Percentiles rank a stretch among this genome's conserved stretches.
Conservation (phyloP, 2,113 vertebrate species). For the Prietella phreatophila region DNA sequence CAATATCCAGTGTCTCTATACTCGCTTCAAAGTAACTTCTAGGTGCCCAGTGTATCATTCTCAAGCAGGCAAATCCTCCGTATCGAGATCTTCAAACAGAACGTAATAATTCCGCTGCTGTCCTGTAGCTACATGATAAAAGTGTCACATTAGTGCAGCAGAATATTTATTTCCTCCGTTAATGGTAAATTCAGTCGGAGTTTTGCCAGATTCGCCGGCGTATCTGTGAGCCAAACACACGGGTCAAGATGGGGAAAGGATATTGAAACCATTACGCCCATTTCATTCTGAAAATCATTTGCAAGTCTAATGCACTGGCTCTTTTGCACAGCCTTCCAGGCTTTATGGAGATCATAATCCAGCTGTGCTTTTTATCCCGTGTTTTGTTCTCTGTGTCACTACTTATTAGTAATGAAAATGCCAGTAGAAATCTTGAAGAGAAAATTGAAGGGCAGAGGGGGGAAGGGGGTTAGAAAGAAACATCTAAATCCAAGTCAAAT, state of each 20-base stretch:
- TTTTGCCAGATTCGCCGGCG: not conserved
- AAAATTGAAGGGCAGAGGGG: not conserved
- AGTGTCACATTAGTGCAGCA: slow-evolving; percentile 10
- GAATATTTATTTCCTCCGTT: slow-evolving; percentile 32
- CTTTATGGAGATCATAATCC: slow-evolving; percentile 50
- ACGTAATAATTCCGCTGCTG: not conserved
- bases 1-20: slow-evolving; percentile 1
- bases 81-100: not conserved
- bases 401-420: slow-evolving; percentile 46
- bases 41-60: not conserved
- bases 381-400: slow-evolving; percentile 36
- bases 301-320: slow-evolving; percentile 48
- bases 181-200: not conserved
- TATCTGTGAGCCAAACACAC: slow-evolving; percentile 35
- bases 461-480: not conserved
- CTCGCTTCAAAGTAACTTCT: slow-evolving; percentile 11
- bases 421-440: slow-evolving; percentile 25
- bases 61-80: not conserved
- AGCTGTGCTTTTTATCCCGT: slow-evolving; percentile 40
- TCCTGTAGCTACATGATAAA: not conserved
- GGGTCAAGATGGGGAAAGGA: slow-evolving; percentile 44
- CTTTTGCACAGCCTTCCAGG: slow-evolving; percentile 42
- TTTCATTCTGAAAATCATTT: slow-evolving; percentile 46
- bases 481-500: slow-evolving; percentile 20
- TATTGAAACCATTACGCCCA: slow-evolving; percentile 37